A percentile compares a stretch with the other conserved stretches of the same genome.
phyloP scores from a whole-genome alignment of 2,888 invertebrate species.

The Hydriomena furcata region DNA sequence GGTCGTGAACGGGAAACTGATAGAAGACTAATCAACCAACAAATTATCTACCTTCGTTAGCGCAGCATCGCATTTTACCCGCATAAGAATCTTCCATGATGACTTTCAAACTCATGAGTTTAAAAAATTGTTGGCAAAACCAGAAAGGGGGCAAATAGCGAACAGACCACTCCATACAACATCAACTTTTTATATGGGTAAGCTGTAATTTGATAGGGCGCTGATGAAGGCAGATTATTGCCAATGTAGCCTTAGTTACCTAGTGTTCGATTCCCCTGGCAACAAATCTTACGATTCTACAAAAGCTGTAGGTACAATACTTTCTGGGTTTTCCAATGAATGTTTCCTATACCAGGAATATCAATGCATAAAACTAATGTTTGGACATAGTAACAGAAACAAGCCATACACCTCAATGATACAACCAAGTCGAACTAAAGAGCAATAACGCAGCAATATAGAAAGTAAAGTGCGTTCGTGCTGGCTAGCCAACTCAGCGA shows the following conservation, averaged over 20 bases:
- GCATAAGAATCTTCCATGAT: no score
- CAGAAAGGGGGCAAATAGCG: no score
- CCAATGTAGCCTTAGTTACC: no score
- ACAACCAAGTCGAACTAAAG: not conserved
- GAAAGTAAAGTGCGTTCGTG: constrained; percentile 79
- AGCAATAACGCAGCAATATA: constrained; percentile 63
- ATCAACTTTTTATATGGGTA: no score
- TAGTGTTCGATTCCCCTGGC: not conserved
- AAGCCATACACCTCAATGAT: not conserved
- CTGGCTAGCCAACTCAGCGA: constrained; percentile 71
- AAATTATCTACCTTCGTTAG: no score
- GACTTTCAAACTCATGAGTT: no score
- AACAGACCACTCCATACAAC: no score
- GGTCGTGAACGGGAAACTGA: constrained; percentile 13
- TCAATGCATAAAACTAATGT: not conserved
- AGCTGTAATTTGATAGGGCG: no score
- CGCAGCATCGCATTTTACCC: no score
- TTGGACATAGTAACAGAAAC: not conserved
- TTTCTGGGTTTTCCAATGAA: not conserved
- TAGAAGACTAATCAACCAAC: not conserved
- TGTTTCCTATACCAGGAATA: not conserved
- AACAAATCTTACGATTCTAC: not conserved
- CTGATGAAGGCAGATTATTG: no score
- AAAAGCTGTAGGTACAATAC: no score
- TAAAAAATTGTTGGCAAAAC: no score